Evolutionary conservation across 2,113 vertebrate species (phyloP), one percentile per base, ranked within the genome.

Genomic region (Myrmophylax atrothorax): DNA sequence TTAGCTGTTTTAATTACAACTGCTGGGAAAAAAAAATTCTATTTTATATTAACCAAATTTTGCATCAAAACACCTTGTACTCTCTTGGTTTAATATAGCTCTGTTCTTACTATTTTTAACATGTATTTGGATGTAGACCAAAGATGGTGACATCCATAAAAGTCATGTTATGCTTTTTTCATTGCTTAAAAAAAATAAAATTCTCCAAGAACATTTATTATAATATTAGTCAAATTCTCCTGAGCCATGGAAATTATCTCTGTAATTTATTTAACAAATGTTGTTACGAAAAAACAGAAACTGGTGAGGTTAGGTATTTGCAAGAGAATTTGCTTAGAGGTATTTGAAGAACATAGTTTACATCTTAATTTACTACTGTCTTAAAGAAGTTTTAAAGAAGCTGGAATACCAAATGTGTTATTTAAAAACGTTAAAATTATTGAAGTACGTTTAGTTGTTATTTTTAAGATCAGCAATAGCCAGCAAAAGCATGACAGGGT

Each of bases 61-160:
- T 92, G 18, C 47, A 72, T 94, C 47, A 59, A 94, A 82, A 80
- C 72, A 95, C 96, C 92, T 96, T 94, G 95, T 96, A 74, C 90
- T 92, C 78, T 86, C 24, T 67, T 86, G n/a, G 37, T 60, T 95
- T 92, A 88, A 67, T 93, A 52, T 68, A 88, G 59, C 63, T 91
- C 10, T 74, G 72, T 90, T 77, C 82, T 77, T 93, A 26, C 79
- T 97, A 86, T 94, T 96, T 96, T 96, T 94, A 95, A 44, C 47
- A 10, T 78, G 47, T 49, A 24, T 81, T 95, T 96, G 89, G 86
- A 88, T 81, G 52, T 74, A 58, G 79, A 77, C 95, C 92, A 92
- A 89, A 84, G 60, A 50, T 77, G 33, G 38, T 67, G 55, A 86
- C 64, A 89, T 70, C 90, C 80, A n/a, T 87, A 63, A 90, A 94